Evolutionary conservation across 2,113 vertebrate species (phyloP).

Genomic region (Recurvirostra avosetta): DNA sequence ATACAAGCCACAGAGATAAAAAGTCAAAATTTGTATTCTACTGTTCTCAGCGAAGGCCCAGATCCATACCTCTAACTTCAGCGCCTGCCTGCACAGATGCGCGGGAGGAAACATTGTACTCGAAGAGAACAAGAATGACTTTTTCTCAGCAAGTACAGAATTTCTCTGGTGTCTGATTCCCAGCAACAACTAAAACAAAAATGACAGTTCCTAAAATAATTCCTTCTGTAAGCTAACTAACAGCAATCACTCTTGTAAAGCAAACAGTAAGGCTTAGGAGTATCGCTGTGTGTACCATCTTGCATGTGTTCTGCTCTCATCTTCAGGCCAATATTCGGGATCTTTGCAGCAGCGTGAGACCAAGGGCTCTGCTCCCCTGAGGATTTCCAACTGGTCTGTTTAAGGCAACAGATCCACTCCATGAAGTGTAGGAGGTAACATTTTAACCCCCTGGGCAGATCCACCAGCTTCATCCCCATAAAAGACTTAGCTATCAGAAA

Average conservation of each 20-base stretch:
- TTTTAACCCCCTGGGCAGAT: neutral
- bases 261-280: neutral
- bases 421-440: neutral
- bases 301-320: neutral
- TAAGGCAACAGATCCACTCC: neutral
- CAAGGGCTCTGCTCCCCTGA: neutral
- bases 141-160: neutral
- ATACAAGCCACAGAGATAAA: neutral
- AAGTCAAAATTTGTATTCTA: neutral
- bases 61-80: neutral
- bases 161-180: neutral
- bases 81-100: rapidly evolving
- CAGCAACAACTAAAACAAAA: neutral
- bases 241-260: neutral
- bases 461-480: neutral
- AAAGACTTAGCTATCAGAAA: neutral
- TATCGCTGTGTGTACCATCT: neutral
- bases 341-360: neutral
- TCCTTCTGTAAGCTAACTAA: neutral
- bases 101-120: neutral
- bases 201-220: neutral
- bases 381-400: neutral
- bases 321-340: neutral
- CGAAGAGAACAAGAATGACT: neutral
- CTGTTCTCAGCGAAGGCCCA: neutral